These are phyloP conservation scores for Condylura cristata DNA, from an alignment of 2,113 vertebrate species.

Conservation along the genomic window DNA sequence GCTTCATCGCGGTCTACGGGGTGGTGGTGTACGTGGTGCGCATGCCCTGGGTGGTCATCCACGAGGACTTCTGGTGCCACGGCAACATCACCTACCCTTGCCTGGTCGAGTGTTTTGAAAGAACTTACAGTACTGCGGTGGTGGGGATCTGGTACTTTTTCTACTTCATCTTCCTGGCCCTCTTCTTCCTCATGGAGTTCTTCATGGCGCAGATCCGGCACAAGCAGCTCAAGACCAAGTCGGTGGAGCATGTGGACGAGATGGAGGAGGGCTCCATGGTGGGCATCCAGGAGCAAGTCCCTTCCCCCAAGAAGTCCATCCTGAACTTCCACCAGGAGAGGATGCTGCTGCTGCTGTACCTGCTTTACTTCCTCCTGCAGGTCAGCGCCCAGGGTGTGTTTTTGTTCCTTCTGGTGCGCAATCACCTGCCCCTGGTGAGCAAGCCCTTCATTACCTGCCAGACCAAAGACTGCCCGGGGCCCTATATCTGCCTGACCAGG, in stretches of 20 bases:
- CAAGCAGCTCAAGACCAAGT: conserved; percentile 42
- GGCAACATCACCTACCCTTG: background rate
- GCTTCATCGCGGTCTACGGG: conserved; percentile 71
- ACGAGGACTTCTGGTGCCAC: conserved; percentile 73
- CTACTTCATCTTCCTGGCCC: conserved; percentile 73
- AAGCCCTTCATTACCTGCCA: background rate
- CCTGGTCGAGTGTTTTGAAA: conserved; percentile 61
- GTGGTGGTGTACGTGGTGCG: conserved; percentile 71
- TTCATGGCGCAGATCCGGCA: conserved; percentile 77
- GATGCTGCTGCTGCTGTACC: conserved; percentile 73
- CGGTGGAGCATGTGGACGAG: background rate
- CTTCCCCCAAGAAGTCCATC: background rate
- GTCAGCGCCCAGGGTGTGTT: conserved; percentile 78
- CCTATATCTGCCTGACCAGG: conserved; percentile 59
- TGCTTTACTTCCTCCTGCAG: conserved; percentile 76
- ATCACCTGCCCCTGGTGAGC: conserved; percentile 74
- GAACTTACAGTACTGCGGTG: conserved; percentile 37
- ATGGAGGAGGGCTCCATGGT: background rate
- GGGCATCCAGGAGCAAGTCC: conserved; percentile 9
- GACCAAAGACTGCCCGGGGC: conserved; percentile 12
- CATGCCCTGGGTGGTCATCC: conserved; percentile 64
- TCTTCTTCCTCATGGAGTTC: conserved; percentile 77
- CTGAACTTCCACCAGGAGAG: conserved; percentile 79
- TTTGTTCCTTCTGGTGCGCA: conserved; percentile 73
- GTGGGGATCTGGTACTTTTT: conserved; percentile 71